Percentiles rank a stretch among this genome's conserved stretches.
Conservation (phyloP, 1,140 invertebrate species). For the Diorhabda carinulata region DNA sequence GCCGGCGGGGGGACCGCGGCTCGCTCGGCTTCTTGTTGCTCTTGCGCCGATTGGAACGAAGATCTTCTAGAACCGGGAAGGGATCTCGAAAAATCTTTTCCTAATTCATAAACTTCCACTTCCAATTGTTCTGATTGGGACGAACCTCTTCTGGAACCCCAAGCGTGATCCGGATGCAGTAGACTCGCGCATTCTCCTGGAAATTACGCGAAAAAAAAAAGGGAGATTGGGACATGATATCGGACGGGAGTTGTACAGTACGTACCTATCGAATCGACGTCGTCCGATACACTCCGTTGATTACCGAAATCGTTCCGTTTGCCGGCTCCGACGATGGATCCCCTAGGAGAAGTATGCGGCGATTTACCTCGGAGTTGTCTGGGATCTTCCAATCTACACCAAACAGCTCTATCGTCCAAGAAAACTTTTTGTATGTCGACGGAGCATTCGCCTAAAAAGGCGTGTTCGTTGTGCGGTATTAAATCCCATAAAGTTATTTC, state of each 20-base stretch:
- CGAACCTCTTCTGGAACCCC: conserved; percentile 74
- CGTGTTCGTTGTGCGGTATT: conserved; percentile 72
- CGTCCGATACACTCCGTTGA: conserved; percentile 67
- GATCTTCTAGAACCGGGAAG: conserved; percentile 77
- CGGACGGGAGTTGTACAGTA: too few species aligned
- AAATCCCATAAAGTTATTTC: conserved; percentile 87
- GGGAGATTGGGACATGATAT: too few species aligned
- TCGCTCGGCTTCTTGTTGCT: conserved; percentile 47
- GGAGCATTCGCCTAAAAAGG: conserved; percentile 79
- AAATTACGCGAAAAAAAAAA: neutral
- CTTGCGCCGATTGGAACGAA: conserved; percentile 68
- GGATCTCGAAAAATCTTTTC: conserved; percentile 79
- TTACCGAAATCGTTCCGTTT: conserved; percentile 62
- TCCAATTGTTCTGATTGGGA: conserved; percentile 81
- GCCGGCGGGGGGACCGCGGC: conserved; percentile 53
- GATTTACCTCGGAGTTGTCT: conserved; percentile 64
- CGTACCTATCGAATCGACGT: conserved; percentile 62
- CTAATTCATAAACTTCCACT: conserved; percentile 78
- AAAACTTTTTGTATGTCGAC: conserved; percentile 78
- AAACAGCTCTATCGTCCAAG: conserved; percentile 78
- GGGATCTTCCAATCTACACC: conserved; percentile 82
- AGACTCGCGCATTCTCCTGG: conserved; percentile 62
- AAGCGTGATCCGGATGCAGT: conserved; percentile 80
- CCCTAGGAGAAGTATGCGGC: conserved; percentile 72
- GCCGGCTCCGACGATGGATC: conserved; percentile 65